Percentiles rank a stretch among this genome's conserved stretches.
Conservation (phyloP, 2,888 invertebrate genomes). For the Lagria hirta region DNA sequence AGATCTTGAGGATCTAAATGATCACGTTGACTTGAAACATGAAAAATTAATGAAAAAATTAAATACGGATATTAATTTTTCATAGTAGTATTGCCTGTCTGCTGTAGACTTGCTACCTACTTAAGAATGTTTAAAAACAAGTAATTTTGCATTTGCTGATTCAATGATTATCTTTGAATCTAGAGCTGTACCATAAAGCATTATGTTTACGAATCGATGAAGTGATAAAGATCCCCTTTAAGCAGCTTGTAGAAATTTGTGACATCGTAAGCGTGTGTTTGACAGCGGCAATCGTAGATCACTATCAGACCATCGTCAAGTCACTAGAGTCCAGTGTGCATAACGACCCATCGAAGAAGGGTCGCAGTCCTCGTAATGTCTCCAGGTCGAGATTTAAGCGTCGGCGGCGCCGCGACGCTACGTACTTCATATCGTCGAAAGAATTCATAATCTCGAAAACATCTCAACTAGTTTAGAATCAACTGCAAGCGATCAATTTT, state of each 20-base stretch:
- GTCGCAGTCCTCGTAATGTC: constrained; percentile 25
- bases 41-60: too few relatives aligned
- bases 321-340: constrained; percentile 25
- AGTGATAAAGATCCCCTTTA: constrained; percentile 16
- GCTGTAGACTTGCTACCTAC: too few relatives aligned
- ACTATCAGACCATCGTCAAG: constrained; percentile 24
- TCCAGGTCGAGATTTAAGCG: constrained; percentile 10
- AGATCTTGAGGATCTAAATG: too few relatives aligned
- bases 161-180: constrained; percentile 6
- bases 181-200: constrained; percentile 16
- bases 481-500: neutral
- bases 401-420: constrained; percentile 24
- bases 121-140: neutral
- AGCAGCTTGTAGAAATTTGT: constrained; percentile 16
- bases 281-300: constrained; percentile 28
- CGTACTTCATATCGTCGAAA: constrained; percentile 1
- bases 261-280: constrained; percentile 26
- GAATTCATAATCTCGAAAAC: neutral
- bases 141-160: neutral
- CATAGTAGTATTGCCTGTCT: too few relatives aligned
- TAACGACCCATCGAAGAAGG: constrained; percentile 23
- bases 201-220: constrained; percentile 24
- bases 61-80: too few relatives aligned
- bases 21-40: too few relatives aligned
- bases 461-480: neutral